Evolutionary conservation across 1,140 invertebrate species (phyloP), one percentile per base, ranked within the genome.

Genomic region (Teleogryllus occipitalis): DNA sequence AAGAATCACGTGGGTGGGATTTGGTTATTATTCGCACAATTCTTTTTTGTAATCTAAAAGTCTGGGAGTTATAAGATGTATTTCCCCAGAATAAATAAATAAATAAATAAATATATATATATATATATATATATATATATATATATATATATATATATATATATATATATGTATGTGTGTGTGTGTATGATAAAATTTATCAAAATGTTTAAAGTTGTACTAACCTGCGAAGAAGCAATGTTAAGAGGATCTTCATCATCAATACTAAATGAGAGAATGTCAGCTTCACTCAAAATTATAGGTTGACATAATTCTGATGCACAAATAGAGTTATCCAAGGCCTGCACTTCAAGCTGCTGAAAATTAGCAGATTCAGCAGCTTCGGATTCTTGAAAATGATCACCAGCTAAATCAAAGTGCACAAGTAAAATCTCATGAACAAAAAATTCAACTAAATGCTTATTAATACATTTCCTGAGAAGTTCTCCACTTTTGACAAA

Each of bases 221-320:
- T 77, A 22, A 47, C 76, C 39, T 77, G 76, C 10, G 76, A 8
- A n/a, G 46, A 47, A 48, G 76, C 14, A 47, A 77, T 18, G 81
- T 78, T 78, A 65, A 78, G 78, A 65, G 73, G 10, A 73, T 49
- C n/a, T 6, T 76, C 80, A 75, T 82, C 77, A 39, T 81, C 81
- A 75, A 83, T 82, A 46, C 79, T 82, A 75, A 84, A 84, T 10
- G 81, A 82, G 2, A 82, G 78, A 27, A 82, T 82, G 75, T 82
- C 81, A 7, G 81, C 77, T n/a, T 83, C 82, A 46, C 74, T 80
- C 21, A 84, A 54, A 54, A 83, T 80, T 7, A 84, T 80, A 12
- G 83, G 82, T 22, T 82, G 79, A 75, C 80, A 72, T 78, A 83
- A 80, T 21, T 77, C 76, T 3, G 8, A 8, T 47, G 46, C 47